Base-by-base conservation (phyloP, 2,113 vertebrate species). In the Chlamydotis undulata region DNA sequence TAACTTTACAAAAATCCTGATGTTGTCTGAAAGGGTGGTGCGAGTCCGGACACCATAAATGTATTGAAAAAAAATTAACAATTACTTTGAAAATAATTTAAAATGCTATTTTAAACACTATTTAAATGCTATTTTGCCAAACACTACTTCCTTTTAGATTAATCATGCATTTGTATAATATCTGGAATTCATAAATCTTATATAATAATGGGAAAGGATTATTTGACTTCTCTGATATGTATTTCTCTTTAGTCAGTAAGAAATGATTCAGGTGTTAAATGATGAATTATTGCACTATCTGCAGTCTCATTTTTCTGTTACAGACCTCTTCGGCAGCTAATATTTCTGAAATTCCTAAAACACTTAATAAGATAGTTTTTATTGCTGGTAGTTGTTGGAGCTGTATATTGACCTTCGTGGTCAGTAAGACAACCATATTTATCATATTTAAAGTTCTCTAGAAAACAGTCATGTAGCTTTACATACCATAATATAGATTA, bases 161-260 rank as follows among this genome's bases (percentile, higher is more conserved):
- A 89, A 78, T 39, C 33, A 33, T 60, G n/a, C 52, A 57, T 78
- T 89, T 74, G 33, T 91, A 26, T 39, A 85, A 33, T 84, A 60
- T 33, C 43, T 69, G 26, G 19, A 93, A 82, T 71, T 76, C 26
- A 45, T 73, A 16, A 95, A 85, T 92, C 29, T 76, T 50, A 65
- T 65, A 64, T 63, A 79, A 53, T 47, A 82, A 75, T 37, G 14
- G 60, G 22, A 87, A 92, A 67, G 11, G 16, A 79, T 64, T 90
- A 64, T 79, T 90, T 90, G 33, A 65, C 35, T 90, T 82, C 83
- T 88, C 37, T 61, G 79, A 14, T 53, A 49, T 9, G 17, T 37
- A 55, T 50, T 96, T 88, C 71, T 88, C 65, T 86, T 67, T n/a
- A 88, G 79, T 77, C 70, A 95, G 82, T 85, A 88, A 88, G 68